A percentile compares a stretch with the other conserved stretches of the same genome.
Evolutionary conservation across 2,113 vertebrate genomes (phyloP).

Genomic region (Heptranchias perlo): DNA sequence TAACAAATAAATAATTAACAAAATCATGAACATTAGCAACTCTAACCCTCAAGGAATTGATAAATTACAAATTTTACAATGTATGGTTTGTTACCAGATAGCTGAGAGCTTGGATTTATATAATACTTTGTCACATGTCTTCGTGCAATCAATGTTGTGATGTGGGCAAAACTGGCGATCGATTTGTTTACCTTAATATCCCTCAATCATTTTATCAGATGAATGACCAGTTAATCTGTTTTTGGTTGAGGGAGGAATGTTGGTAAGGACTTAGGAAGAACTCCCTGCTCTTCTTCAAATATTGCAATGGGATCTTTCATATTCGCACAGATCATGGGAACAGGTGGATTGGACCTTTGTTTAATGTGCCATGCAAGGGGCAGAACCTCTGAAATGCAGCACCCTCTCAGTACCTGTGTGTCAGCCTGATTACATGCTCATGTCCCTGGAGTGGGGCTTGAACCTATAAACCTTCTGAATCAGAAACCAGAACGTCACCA

Average conservation of each 20-base stretch:
- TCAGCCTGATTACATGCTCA: no score
- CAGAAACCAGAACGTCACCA: background rate
- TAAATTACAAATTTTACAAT: background rate
- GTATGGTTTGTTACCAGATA: background rate
- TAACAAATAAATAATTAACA: constrained; percentile 1
- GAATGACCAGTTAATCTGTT: background rate
- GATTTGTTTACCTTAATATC: background rate
- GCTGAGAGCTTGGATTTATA: background rate
- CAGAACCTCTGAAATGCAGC: background rate
- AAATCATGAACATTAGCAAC: background rate
- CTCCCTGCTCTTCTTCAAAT: background rate
- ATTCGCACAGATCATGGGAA: background rate
- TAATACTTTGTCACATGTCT: background rate
- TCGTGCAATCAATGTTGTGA: background rate
- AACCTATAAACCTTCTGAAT: background rate
- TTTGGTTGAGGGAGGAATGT: background rate
- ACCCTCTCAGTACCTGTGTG: background rate
- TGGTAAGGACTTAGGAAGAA: background rate
- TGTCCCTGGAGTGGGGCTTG: background rate
- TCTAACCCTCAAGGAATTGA: background rate
- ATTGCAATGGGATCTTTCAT: background rate
- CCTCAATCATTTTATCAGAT: background rate
- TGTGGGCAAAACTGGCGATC: background rate
- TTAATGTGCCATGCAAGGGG: background rate
- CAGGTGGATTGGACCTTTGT: background rate